Evolutionary conservation across 2,888 invertebrate species (phyloP).

Genomic region (Drosophila pullipes): DNA sequence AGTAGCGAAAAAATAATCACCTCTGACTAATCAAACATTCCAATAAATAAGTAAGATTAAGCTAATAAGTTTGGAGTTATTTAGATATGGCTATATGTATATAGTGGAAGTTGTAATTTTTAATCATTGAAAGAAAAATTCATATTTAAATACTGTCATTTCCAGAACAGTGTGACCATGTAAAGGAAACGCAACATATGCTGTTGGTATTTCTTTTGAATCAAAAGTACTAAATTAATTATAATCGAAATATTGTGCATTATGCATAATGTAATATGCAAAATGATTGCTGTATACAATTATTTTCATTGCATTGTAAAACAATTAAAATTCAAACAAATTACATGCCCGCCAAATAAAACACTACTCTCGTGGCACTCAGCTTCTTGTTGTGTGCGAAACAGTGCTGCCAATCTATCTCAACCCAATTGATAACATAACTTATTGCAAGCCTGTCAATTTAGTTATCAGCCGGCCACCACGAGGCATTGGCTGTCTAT

Average conservation of each 20-base stretch:
- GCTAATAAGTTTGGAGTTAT: not conserved
- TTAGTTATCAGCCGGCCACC: conserved; percentile 21
- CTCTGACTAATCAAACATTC: not conserved
- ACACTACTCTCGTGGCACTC: not conserved
- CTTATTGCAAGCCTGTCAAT: conserved; percentile 17
- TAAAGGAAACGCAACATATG: not conserved
- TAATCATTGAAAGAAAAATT: not conserved
- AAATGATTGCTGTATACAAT: not conserved
- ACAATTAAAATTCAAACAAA: not conserved
- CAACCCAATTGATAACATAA: conserved; percentile 14
- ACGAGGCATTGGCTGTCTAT: conserved; percentile 32
- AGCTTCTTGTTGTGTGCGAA: not conserved
- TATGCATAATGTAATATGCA: not conserved
- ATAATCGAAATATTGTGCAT: not conserved
- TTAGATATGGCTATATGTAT: not conserved
- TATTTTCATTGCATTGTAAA: not conserved
- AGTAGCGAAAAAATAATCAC: not conserved
- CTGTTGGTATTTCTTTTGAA: not conserved
- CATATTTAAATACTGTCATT: not conserved
- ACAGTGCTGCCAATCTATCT: conserved; percentile 16
- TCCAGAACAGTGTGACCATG: not conserved
- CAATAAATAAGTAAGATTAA: not conserved
- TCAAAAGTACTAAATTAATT: not conserved
- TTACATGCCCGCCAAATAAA: not conserved
- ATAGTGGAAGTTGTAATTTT: no score